These are phyloP conservation scores for Eupeodes latifasciatus DNA, from an alignment of 2,888 invertebrate species.

Conservation along the genomic window DNA sequence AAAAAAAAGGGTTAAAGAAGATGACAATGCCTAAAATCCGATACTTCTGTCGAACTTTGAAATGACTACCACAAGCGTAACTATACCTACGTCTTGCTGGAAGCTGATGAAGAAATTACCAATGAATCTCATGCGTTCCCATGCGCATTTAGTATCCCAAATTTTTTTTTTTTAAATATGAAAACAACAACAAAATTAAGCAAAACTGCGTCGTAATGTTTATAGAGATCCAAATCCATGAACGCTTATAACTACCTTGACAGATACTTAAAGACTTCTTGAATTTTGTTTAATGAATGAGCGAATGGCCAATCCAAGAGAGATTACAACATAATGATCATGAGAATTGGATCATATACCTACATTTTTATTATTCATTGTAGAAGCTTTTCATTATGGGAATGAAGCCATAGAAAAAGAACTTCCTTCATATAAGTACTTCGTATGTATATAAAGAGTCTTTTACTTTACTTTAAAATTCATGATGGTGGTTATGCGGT, in stretches of 20 bases:
- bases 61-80: slow-evolving; percentile 7
- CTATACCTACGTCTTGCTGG: not conserved
- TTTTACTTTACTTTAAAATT: not conserved
- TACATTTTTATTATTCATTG: slow-evolving; percentile 37
- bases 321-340: slow-evolving; percentile 71
- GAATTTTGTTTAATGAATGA: slow-evolving; percentile 33
- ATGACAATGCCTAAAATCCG: slow-evolving; percentile 56
- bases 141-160: slow-evolving; percentile 41
- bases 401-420: slow-evolving; percentile 71
- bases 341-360: slow-evolving; percentile 68
- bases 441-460: not conserved
- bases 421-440: slow-evolving; percentile 36
- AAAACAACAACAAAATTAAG: not conserved
- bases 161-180: not conserved
- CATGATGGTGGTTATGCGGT: not conserved
- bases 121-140: slow-evolving; percentile 64
- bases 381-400: slow-evolving; percentile 68
- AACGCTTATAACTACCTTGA: slow-evolving; percentile 1
- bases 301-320: slow-evolving; percentile 31
- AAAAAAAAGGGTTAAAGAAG: slow-evolving; percentile 58
- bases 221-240: not conserved
- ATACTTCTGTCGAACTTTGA: slow-evolving; percentile 69
- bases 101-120: slow-evolving; percentile 32
- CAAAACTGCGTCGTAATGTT: slow-evolving; percentile 49
- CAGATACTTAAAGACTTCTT: slow-evolving; percentile 38